Percentiles rank a stretch among this genome's conserved stretches.
These are phyloP conservation scores for Catotricha subobsoleta DNA, from an alignment of 2,888 invertebrate genomes.

Conservation along the genomic window DNA sequence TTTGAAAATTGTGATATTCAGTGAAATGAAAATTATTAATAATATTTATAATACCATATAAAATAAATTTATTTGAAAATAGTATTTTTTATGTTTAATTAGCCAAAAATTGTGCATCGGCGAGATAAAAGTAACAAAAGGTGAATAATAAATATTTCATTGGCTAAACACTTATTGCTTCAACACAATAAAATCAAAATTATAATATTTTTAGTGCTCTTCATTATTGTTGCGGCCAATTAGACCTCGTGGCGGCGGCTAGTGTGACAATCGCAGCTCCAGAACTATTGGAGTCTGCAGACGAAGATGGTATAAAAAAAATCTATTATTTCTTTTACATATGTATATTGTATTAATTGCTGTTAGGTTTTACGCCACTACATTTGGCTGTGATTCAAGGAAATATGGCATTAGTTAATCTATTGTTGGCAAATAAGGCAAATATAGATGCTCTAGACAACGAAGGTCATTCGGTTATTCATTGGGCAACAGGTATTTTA, in stretches of 20 bases:
- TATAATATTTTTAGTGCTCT: conserved; percentile 38
- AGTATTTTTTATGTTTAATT: conserved; percentile 14
- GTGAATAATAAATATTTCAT: background rate
- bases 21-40: too few relatives aligned
- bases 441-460: conserved; percentile 80
- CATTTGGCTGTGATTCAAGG: conserved; percentile 92
- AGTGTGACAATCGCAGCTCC: conserved; percentile 76
- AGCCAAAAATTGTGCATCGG: conserved; percentile 44
- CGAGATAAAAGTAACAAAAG: conserved; percentile 65
- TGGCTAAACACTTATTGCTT: background rate
- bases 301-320: conserved; percentile 95
- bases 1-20: too few relatives aligned
- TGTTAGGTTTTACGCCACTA: conserved; percentile 80
- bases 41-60: too few relatives aligned
- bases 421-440: conserved; percentile 72
- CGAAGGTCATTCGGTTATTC: conserved; percentile 88
- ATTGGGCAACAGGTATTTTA: conserved; percentile 87
- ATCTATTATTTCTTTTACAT: too few relatives aligned
- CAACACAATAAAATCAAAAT: background rate
- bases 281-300: conserved; percentile 64
- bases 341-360: too few relatives aligned
- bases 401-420: conserved; percentile 67
- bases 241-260: conserved; percentile 40
- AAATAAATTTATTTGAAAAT: background rate
- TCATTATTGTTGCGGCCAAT: conserved; percentile 67